A percentile compares a stretch with the other conserved stretches of the same genome.
Evolutionary conservation across 2,888 invertebrate genomes (phyloP).

Genomic region (Chalcis sispes): DNA sequence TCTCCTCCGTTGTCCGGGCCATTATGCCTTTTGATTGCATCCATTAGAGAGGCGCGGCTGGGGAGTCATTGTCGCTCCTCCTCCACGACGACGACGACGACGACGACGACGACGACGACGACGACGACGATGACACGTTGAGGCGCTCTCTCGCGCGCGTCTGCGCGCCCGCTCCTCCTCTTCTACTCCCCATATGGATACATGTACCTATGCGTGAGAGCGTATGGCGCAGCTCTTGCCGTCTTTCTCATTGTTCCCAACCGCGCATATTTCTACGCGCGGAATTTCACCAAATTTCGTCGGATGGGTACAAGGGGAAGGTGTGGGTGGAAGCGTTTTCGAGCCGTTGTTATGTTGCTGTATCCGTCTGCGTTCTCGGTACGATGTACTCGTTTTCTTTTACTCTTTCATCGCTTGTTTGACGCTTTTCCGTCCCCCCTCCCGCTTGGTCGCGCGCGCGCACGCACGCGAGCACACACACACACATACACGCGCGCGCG

Average conservation of each 20-base stretch:
- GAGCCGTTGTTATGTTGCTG: not conserved
- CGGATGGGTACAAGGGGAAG: too few relatives aligned
- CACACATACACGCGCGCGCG: not conserved
- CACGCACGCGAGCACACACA: too few relatives aligned
- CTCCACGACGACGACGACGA: too few relatives aligned
- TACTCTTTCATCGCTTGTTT: not conserved
- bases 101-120: too few relatives aligned
- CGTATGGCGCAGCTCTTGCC: not conserved
- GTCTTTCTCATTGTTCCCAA: not conserved
- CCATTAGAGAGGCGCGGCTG: slow-evolving; percentile 66
- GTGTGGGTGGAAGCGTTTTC: not conserved
- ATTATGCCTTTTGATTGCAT: slow-evolving; percentile 74
- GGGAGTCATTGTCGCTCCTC: slow-evolving; percentile 20
- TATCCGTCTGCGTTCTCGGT: too few relatives aligned
- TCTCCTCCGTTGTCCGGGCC: slow-evolving; percentile 56
- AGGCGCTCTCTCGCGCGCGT: not conserved
- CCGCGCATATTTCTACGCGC: not conserved
- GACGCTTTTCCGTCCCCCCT: not conserved
- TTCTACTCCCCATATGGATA: not conserved
- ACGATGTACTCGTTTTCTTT: too few relatives aligned
- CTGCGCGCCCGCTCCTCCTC: not conserved
- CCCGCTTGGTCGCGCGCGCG: not conserved
- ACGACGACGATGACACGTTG: slow-evolving; percentile 43
- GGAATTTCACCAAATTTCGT: not conserved
- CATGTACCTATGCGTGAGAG: not conserved